These are phyloP conservation scores for Bubo bubo DNA, from an alignment of 2,113 vertebrate species.

Conservation along the genomic window DNA sequence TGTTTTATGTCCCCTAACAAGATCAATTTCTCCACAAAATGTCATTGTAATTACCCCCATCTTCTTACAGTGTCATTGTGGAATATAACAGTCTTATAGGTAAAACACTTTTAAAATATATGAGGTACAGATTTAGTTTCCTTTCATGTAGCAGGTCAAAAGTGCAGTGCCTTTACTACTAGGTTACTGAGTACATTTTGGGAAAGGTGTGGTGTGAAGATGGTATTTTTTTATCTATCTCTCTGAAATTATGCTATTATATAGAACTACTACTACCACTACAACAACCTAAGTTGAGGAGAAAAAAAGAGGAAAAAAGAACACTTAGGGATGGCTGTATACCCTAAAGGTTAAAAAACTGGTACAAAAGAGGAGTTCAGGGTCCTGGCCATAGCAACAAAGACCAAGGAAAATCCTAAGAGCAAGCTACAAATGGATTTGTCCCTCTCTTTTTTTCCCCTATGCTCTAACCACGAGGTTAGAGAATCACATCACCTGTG, in stretches of 20 bases:
- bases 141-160: background rate
- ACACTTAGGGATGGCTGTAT: background rate
- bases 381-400: background rate
- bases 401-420: background rate
- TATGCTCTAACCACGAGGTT: background rate
- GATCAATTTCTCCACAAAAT: background rate
- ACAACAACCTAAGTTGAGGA: too few relatives aligned
- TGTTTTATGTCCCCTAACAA: background rate
- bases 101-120: background rate
- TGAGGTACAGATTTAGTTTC: background rate
- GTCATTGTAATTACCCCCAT: background rate
- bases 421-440: background rate
- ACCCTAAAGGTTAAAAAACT: background rate
- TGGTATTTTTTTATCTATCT: background rate
- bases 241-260: background rate
- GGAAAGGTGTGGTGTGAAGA: background rate
- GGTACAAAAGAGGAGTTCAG: background rate
- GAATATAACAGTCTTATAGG: background rate
- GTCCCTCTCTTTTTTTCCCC: too few relatives aligned
- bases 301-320: background rate
- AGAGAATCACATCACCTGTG: background rate
- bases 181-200: background rate
- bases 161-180: background rate
- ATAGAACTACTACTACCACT: background rate
- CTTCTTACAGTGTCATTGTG: background rate